Evolutionary conservation across 2,113 vertebrate species (phyloP).

Genomic region (Mastomys natalensis): DNA sequence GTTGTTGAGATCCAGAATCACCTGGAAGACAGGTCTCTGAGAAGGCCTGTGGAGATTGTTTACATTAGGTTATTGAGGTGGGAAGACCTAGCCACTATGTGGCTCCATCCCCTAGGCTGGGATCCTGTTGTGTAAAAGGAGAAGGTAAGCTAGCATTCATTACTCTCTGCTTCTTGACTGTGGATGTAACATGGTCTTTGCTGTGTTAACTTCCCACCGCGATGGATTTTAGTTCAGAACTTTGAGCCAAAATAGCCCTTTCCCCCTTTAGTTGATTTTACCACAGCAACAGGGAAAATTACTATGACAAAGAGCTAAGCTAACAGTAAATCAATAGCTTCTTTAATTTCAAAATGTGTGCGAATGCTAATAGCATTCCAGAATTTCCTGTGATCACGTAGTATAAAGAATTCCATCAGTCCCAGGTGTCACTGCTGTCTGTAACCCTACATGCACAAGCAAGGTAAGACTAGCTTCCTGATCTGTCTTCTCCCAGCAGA

Average conservation of each 20-base stretch:
- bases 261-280: neutral
- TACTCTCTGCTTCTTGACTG: neutral
- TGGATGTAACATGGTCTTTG: no score
- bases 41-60: neutral
- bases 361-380: neutral
- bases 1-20: neutral
- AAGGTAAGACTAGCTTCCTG: neutral
- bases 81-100: neutral
- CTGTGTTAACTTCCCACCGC: neutral
- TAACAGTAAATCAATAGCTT: neutral
- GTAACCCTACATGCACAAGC: neutral
- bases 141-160: neutral
- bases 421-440: neutral
- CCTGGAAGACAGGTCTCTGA: neutral
- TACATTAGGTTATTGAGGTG: neutral
- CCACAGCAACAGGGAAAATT: neutral
- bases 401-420: neutral
- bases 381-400: neutral
- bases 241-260: neutral
- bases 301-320: neutral
- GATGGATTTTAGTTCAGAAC: neutral
- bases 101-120: neutral
- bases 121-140: neutral
- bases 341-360: constrained; percentile 27
- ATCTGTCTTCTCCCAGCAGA: neutral